Percentiles rank a stretch among this genome's conserved stretches.
phyloP scores from a whole-genome alignment of 2,113 vertebrate species.

The Myotis brandtii region DNA sequence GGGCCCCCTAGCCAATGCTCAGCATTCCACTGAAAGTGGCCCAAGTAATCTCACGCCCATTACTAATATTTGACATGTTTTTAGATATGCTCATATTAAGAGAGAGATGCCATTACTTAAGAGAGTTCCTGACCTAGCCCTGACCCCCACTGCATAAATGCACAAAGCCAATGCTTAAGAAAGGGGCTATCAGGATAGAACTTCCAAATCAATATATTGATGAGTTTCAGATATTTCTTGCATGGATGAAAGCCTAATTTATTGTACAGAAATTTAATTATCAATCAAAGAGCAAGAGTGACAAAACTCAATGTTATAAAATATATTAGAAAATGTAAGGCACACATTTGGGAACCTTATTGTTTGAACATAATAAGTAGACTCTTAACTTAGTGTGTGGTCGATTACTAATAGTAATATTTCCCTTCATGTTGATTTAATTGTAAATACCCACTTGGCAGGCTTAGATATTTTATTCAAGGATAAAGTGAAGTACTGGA shows the following conservation, averaged over 20 bases:
- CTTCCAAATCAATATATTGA: neutral
- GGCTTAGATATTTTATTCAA: neutral
- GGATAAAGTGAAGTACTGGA: neutral
- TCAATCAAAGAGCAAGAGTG: neutral
- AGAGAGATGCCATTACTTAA: neutral
- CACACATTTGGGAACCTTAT: neutral
- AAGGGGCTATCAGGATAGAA: neutral
- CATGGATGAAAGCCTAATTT: neutral
- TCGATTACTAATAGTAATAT: neutral
- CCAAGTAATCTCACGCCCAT: neutral
- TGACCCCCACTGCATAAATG: neutral
- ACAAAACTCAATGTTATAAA: neutral
- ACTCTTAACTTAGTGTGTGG: neutral
- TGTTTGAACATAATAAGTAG: neutral
- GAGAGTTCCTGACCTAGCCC: neutral
- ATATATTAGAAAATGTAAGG: neutral
- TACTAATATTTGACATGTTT: neutral
- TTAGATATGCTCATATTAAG: neutral
- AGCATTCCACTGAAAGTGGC: neutral
- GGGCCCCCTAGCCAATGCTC: neutral
- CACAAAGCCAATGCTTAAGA: neutral
- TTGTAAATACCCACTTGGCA: neutral
- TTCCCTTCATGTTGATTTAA: neutral
- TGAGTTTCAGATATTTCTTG: neutral
- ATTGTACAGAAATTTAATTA: neutral